Conservation (phyloP, 2,888 invertebrate genomes). For the Seira musarum region DNA sequence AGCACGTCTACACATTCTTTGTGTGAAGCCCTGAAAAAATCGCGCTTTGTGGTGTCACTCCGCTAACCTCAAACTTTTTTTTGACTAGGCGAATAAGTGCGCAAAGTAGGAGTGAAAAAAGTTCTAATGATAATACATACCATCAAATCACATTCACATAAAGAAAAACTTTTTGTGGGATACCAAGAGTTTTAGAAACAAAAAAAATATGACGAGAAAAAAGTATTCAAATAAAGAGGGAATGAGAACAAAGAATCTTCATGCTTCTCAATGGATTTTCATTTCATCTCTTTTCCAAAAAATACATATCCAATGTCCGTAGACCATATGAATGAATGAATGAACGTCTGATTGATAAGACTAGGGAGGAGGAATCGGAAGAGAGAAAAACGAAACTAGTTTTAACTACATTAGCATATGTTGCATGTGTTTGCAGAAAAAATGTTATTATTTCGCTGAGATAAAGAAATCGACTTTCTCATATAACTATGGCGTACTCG, state of each 20-base stretch:
- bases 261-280: too few relatives aligned
- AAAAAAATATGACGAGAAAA: background rate
- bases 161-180: background rate
- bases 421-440: too few relatives aligned
- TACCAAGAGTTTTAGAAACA: background rate
- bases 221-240: background rate
- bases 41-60: constrained; percentile 5
- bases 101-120: background rate
- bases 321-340: background rate
- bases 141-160: constrained; percentile 9
- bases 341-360: background rate
- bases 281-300: background rate
- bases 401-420: too few relatives aligned
- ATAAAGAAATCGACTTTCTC: too few relatives aligned
- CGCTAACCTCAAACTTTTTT: constrained; percentile 8
- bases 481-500: too few relatives aligned
- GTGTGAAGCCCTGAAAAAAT: constrained; percentile 9
- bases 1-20: constrained; percentile 9
- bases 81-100: background rate
- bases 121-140: constrained; percentile 15
- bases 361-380: too few relatives aligned
- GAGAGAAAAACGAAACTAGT: too few relatives aligned
- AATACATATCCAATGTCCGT: background rate
- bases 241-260: background rate
- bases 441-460: too few relatives aligned